Base-by-base conservation (phyloP, 2,888 invertebrate genomes). In the Acheta domesticus region DNA sequence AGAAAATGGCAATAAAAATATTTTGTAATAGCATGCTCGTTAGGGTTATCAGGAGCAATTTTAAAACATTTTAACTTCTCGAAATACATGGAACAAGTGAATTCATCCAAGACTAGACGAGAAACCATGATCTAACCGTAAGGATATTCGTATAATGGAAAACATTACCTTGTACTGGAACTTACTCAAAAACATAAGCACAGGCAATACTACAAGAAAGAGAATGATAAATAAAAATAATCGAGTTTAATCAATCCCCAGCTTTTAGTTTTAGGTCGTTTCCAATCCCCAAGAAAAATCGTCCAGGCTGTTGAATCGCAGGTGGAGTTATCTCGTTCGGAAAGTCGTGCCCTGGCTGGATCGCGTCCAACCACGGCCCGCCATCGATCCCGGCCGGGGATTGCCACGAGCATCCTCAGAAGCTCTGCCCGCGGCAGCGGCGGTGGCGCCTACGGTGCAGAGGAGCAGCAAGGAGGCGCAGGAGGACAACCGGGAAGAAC, bases 361-460 rank as follows among this genome's bases (percentile, higher is more conserved):
- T 12, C 62, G n/a, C 62, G 14, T 62, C 62, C 62, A 62, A 62
- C 4, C 16, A 5, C 4, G 62, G 62, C 1, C 16, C n/a, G n/a
- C 16, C 62, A 62, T 62, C 62, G 62, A 62, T 62, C 62, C 62
- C 62, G n/a, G n/a, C 62, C 62, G 62, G 62, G 62, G 16, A 62
- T 62, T 62, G 62, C 14, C 14, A n/a, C 62, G 62, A 62, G n/a
- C 62, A 62, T 19, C 62, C 62, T 62, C 62, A 62, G n/a, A 62
- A 62, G n/a, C n/a, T 62, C 62, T 4, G n/a, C 62, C 62, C 14
- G 16, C n/a, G 62, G n/a, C 23, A 23, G 23, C 23, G 23, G 23
- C 23, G 23, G 23, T 3, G 62, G n/a, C 23, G 3, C 2, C 23
- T 2, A 3, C 23, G 23, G 23, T 3, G 23, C 23, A 2, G 23